Conservation (phyloP, 2,888 invertebrate genomes). For the Calephelis perditalis region DNA sequence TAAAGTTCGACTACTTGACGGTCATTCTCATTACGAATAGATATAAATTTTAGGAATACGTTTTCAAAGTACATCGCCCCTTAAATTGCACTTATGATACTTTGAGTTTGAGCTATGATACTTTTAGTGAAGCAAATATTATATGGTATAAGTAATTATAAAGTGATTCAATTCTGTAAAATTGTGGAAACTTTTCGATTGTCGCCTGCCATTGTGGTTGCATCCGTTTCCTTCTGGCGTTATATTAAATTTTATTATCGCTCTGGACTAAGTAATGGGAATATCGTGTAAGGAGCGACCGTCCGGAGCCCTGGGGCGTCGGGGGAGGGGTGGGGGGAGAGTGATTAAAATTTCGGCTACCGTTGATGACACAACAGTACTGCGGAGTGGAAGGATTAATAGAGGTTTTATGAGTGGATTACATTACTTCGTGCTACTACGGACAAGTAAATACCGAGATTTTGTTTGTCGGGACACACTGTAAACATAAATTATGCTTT, state of each 20-base stretch:
- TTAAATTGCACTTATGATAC: too few species aligned
- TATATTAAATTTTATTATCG: slow-evolving; percentile 79
- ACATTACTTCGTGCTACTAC: slow-evolving; percentile 56
- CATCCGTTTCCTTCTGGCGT: slow-evolving; percentile 67
- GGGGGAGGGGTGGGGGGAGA: slow-evolving; percentile 38
- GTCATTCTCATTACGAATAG: too few species aligned
- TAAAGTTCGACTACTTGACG: too few species aligned
- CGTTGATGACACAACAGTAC: slow-evolving; percentile 72
- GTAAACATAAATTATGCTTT: slow-evolving; percentile 24
- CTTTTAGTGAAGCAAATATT: too few species aligned
- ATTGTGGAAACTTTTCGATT: slow-evolving; percentile 36
- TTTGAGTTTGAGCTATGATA: too few species aligned
- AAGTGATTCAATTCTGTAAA: slow-evolving; percentile 22
- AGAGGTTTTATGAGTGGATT: slow-evolving; percentile 72
- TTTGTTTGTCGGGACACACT: slow-evolving; percentile 38
- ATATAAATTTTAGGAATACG: too few species aligned
- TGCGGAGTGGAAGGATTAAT: slow-evolving; percentile 68
- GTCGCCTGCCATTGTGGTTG: slow-evolving; percentile 55
- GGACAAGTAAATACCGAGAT: slow-evolving; percentile 46
- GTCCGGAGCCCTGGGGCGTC: slow-evolving; percentile 61
- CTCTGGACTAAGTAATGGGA: slow-evolving; percentile 78
- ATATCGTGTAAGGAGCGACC: slow-evolving; percentile 78
- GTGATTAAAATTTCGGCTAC: slow-evolving; percentile 77
- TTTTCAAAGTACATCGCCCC: too few species aligned
- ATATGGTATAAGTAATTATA: slow-evolving; percentile 2